A percentile compares a stretch with the other conserved stretches of the same genome.
phyloP scores from a whole-genome alignment of 2,888 invertebrate species.

The Therioaphis trifolii region DNA sequence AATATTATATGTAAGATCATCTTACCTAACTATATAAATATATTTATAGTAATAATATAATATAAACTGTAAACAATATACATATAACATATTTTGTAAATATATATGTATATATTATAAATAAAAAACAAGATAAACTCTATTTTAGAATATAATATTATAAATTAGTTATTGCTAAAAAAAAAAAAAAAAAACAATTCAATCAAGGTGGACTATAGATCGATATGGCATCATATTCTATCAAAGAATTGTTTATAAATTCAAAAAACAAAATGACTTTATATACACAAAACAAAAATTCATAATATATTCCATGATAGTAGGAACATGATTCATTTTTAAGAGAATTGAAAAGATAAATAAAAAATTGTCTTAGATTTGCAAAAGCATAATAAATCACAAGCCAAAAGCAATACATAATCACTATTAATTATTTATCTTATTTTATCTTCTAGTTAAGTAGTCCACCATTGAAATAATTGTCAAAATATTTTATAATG shows the following conservation, averaged over 20 bases:
- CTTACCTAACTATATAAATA: constrained; percentile 36
- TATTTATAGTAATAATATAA: constrained; percentile 31
- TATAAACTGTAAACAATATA: constrained; percentile 33
- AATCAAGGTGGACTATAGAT: not conserved
- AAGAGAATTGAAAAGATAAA: not conserved
- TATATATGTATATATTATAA: not conserved
- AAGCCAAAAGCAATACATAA: not conserved
- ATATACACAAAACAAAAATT: not conserved
- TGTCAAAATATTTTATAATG: constrained; percentile 6
- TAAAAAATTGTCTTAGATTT: not conserved
- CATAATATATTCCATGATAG: not conserved
- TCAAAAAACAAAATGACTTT: not conserved
- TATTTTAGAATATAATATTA: constrained; percentile 58
- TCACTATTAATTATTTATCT: not conserved
- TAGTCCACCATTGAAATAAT: constrained; percentile 24
- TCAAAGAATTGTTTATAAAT: not conserved
- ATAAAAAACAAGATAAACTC: constrained; percentile 50
- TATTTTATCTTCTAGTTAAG: not conserved
- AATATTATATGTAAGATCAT: constrained; percentile 31
- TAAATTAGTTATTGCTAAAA: constrained; percentile 50
- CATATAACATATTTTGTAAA: constrained; percentile 23
- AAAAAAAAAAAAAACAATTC: constrained; percentile 25
- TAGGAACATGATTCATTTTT: not conserved
- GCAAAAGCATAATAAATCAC: not conserved
- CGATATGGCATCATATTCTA: not conserved